A percentile compares a stretch with the other conserved stretches of the same genome.
These are phyloP conservation scores for Colletes latitarsis DNA, from an alignment of 1,140 invertebrate genomes.

Conservation along the genomic window DNA sequence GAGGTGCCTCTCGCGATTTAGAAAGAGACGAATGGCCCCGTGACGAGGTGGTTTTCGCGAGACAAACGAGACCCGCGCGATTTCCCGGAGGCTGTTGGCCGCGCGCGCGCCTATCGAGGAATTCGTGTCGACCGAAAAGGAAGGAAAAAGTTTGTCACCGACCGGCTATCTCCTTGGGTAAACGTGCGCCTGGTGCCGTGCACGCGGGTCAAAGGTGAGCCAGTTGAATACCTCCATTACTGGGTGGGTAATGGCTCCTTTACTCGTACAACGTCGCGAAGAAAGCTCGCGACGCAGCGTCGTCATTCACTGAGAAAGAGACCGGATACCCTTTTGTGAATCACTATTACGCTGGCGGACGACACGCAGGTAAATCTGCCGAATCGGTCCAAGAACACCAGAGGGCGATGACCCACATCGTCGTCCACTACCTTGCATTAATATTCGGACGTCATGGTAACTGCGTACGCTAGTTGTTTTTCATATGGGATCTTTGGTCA, in stretches of 20 bases:
- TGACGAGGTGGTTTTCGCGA: not conserved
- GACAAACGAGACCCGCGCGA: slow-evolving; percentile 1
- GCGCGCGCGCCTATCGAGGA: slow-evolving; percentile 1
- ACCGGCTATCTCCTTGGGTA: slow-evolving; percentile 64
- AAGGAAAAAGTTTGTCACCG: slow-evolving; percentile 32
- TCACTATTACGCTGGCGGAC: not conserved
- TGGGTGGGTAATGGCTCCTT: slow-evolving; percentile 55
- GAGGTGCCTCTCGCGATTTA: not conserved
- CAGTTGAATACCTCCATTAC: slow-evolving; percentile 65
- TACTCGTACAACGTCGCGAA: slow-evolving; percentile 22
- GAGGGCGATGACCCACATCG: slow-evolving; percentile 12
- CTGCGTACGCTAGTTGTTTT: too few relatives aligned
- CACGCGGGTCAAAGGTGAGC: slow-evolving; percentile 57
- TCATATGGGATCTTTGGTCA: too few relatives aligned
- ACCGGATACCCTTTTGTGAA: slow-evolving; percentile 18
- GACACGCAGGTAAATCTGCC: slow-evolving; percentile 6
- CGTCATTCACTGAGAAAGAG: slow-evolving; percentile 10
- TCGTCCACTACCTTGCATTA: not conserved
- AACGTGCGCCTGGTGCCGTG: slow-evolving; percentile 53
- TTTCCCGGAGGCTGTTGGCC: slow-evolving; percentile 3
- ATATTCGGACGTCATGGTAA: too few relatives aligned
- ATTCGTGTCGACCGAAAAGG: slow-evolving; percentile 26
- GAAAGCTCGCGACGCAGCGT: slow-evolving; percentile 3
- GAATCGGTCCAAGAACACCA: not conserved
- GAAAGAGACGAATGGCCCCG: not conserved